Percentiles rank a stretch among this genome's conserved stretches.
Conservation (phyloP, 2,888 invertebrate genomes). For the Caenorhabditis zanzibari region DNA sequence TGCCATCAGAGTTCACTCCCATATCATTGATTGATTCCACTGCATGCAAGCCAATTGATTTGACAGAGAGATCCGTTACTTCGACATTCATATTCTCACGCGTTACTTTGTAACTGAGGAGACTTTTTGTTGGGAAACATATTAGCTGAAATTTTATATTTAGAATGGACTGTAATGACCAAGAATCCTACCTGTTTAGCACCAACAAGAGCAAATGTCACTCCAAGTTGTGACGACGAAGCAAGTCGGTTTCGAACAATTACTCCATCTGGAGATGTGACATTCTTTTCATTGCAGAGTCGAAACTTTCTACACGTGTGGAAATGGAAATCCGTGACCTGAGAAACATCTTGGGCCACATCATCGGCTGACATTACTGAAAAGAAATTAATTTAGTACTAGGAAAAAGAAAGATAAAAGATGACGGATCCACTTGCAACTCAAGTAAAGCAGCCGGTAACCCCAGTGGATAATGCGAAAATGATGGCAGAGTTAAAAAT, state of each 20-base stretch:
- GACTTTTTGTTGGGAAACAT: conserved; percentile 54
- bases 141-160: conserved; percentile 48
- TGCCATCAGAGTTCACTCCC: conserved; percentile 71
- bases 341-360: conserved; percentile 42
- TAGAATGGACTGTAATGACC: background rate
- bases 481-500: conserved; percentile 31
- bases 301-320: conserved; percentile 69
- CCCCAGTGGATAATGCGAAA: conserved; percentile 16
- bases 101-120: conserved; percentile 53
- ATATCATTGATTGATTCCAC: conserved; percentile 59
- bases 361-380: conserved; percentile 45
- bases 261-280: background rate
- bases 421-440: background rate
- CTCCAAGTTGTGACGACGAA: conserved; percentile 54
- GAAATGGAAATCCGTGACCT: conserved; percentile 69
- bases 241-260: conserved; percentile 38
- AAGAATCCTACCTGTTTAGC: conserved; percentile 41
- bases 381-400: conserved; percentile 10
- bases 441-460: background rate
- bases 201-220: conserved; percentile 52
- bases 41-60: conserved; percentile 35
- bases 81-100: conserved; percentile 69
- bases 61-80: conserved; percentile 63
- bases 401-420: conserved; percentile 1
- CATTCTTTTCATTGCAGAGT: conserved; percentile 52